Evolutionary conservation across 2,113 vertebrate genomes (phyloP), one percentile per base, ranked within the genome.

Genomic region (Dicaeum eximium): DNA sequence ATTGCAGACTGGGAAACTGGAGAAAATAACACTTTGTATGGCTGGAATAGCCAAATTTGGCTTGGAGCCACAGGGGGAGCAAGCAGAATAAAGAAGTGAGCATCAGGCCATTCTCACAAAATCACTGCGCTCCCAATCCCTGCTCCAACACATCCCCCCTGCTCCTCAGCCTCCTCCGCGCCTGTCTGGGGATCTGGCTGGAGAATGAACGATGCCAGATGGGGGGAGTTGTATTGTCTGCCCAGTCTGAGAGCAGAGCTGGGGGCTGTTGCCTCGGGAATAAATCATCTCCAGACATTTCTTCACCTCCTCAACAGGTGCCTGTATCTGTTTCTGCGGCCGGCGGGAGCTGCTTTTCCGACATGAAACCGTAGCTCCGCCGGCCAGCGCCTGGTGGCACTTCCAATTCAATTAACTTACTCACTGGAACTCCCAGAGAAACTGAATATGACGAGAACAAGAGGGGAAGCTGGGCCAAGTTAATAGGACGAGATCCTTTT

Each of bases 401-500:
- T 96, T 93, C 89, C 91, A 96, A 97, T 97, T 98, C 97, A 98
- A 80, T 97, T 95, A 97, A 95, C 96, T 97, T 96, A 96, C 90
- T 90, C 95, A 96, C 86, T 90, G 74, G 96, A 97, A 96, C 97
- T 96, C 70, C 97, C 42, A 8, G 86, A 69, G 96, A 97, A 98
- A 97, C 96, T 87, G 86, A 98, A 97, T 97, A 96, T 92, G 96
- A 91, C 42, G 50, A 96, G 95, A 97, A 97, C 97, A 97, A 96
- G 97, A 97, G 95, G 96, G 96, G 93, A 86, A 95, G 97, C 92
- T 88, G 84, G 90, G 85, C 96, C 96, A 97, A 96, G 97, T 98
- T 98, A 97, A 98, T 97, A 96, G 96, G 96, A 97, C 86, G 72
- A 97, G 97, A 97, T 98, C 97, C 97, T 97, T 97, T 97, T 97